Percentiles rank a stretch among this genome's conserved stretches.
phyloP scores from a whole-genome alignment of 2,113 vertebrate species.

The Actenoides lindsayi region DNA sequence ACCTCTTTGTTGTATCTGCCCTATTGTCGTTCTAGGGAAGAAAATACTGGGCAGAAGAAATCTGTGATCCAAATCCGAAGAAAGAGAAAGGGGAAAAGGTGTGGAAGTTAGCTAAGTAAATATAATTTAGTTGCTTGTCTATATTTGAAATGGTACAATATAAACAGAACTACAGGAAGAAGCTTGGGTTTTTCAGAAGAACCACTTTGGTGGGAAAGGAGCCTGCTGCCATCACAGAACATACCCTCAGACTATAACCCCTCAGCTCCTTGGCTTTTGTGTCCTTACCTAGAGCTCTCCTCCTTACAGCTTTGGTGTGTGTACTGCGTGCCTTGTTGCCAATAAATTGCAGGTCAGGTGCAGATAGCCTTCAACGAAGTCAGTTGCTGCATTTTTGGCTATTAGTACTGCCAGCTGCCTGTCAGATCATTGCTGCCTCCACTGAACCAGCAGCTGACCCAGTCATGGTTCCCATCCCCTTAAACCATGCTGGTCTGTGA shows the following conservation, averaged over 20 bases:
- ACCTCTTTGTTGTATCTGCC: slow-evolving; percentile 10
- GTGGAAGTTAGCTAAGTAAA: slow-evolving; percentile 39
- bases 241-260: neutral
- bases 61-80: neutral
- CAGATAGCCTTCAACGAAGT: neutral
- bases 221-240: neutral
- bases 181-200: neutral
- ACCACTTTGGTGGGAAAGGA: neutral
- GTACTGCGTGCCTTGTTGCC: neutral
- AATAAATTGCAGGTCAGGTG: neutral
- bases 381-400: neutral
- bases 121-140: slow-evolving; percentile 4
- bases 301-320: fast-evolving
- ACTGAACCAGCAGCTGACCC: neutral
- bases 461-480: neutral
- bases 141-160: neutral
- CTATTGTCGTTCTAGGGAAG: neutral
- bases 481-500: neutral
- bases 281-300: neutral
- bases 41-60: slow-evolving; percentile 6
- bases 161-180: slow-evolving; percentile 26
- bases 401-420: neutral
- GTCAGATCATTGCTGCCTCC: fast-evolving
- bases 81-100: slow-evolving; percentile 36
- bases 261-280: neutral